Base-by-base conservation (phyloP, 1,140 invertebrate genomes). In the Agrypnia vestita region DNA sequence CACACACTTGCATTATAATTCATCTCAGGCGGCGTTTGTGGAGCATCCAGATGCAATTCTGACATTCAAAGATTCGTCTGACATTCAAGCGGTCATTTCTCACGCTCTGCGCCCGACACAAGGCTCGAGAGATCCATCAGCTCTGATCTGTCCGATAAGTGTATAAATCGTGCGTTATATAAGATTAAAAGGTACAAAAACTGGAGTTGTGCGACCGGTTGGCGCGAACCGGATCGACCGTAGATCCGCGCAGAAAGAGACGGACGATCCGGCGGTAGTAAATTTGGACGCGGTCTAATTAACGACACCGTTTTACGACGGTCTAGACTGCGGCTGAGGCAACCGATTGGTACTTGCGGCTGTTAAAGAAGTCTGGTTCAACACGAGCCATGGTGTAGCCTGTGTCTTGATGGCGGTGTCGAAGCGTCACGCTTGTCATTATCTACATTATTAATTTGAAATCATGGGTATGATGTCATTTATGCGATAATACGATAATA, bases 61-160 rank as follows among this genome's bases (percentile, higher is more conserved):
- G 61, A 64, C 61, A 64, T 64, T 64, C 61, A 64, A 64, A 35
- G n/a, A 21, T 15, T 21, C 25, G 19, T 64, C 35, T 64, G 61
- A 64, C 61, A 64, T 64, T 64, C 61, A n/a, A 12, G 3, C 19
- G 61, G 35, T 12, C 11, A 51, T 9, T 15, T 35, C 25, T 59
- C 55, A 59, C 17, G 55, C 17, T 59, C 17, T 21, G 55, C 15
- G n/a, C n/a, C n/a, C n/a, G n/a, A n/a, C n/a, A n/a, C n/a, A n/a
- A n/a, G n/a, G n/a, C n/a, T n/a, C n/a, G n/a, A 35, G 55, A 21
- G 17, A 19, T 59, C 55, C 55, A 21, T 59, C 55, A 59, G 12
- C 17, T n/a, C 17, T 59, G 55, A 11, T 21, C 9, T 21, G 17
- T 15, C 55, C 55, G 17, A 11, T 19, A 59, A 59, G 8, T 21